A percentile compares a stretch with the other conserved stretches of the same genome.
Conservation (phyloP, 2,113 vertebrate genomes). For the Rhinogobius similis region DNA sequence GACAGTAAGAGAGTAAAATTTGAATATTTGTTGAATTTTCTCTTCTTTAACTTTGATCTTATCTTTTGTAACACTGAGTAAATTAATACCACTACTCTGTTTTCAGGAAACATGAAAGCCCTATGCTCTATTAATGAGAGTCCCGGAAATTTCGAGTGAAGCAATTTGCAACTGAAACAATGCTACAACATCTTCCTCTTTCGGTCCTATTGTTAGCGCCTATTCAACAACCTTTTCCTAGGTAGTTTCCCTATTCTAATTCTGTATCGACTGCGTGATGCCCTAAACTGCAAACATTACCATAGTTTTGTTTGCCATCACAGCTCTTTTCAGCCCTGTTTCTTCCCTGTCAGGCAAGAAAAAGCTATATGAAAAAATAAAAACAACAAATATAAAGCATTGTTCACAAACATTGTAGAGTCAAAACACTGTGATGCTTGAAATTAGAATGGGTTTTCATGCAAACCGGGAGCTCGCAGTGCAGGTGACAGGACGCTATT, state of each 20-base stretch:
- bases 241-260: conserved; percentile 24
- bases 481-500: conserved; percentile 66
- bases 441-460: conserved; percentile 74
- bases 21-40: too few relatives aligned
- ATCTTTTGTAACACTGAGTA: too few relatives aligned
- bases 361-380: neutral
- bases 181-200: conserved; percentile 34
- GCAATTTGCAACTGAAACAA: conserved; percentile 61
- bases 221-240: conserved; percentile 41
- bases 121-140: neutral
- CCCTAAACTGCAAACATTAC: conserved; percentile 32
- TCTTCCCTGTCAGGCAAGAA: conserved; percentile 31
- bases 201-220: conserved; percentile 42
- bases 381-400: conserved; percentile 58
- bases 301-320: conserved; percentile 52
- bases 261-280: conserved; percentile 26
- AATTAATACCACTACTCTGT: too few relatives aligned
- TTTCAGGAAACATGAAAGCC: neutral
- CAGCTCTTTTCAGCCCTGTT: conserved; percentile 39
- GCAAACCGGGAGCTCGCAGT: conserved; percentile 64
- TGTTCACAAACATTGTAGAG: conserved; percentile 54
- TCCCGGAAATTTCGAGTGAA: conserved; percentile 27
- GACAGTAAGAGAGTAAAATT: too few relatives aligned
- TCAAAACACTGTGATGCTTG: conserved; percentile 72
- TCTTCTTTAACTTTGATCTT: too few relatives aligned